These are phyloP conservation scores for Spodoptera exigua DNA, from an alignment of 2,888 invertebrate species.

Conservation along the genomic window DNA sequence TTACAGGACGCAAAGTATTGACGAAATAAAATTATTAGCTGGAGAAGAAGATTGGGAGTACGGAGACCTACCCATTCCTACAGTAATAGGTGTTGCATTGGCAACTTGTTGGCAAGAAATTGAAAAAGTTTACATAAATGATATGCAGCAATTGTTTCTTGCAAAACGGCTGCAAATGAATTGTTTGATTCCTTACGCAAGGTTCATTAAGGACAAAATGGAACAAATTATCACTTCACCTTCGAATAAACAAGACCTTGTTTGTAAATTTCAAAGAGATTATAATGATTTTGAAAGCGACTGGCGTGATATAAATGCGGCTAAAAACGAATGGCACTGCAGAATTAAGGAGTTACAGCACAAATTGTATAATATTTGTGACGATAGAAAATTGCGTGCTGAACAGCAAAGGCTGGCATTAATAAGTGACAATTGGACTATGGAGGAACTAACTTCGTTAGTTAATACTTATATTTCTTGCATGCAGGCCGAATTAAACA, in stretches of 20 bases:
- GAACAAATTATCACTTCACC: conserved; percentile 87
- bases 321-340: conserved; percentile 91
- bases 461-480: conserved; percentile 88
- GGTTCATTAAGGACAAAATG: conserved; percentile 88
- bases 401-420: conserved; percentile 87
- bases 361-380: conserved; percentile 88
- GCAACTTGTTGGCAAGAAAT: conserved; percentile 87
- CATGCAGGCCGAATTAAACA: conserved; percentile 90
- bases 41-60: conserved; percentile 87
- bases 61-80: conserved; percentile 77
- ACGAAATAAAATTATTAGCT: conserved; percentile 72
- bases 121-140: conserved; percentile 85
- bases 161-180: conserved; percentile 88
- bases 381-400: conserved; percentile 86
- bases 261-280: conserved; percentile 88
- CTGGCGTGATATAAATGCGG: conserved; percentile 87
- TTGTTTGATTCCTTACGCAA: conserved; percentile 88
- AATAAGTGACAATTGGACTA: conserved; percentile 89
- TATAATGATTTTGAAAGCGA: conserved; percentile 90
- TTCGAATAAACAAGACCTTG: conserved; percentile 89
- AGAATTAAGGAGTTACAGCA: conserved; percentile 85
- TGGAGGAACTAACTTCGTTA: conserved; percentile 86
- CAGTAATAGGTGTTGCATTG: conserved; percentile 75
- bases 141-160: conserved; percentile 89
- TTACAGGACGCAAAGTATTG: conserved; percentile 48